Percentiles rank a stretch among this genome's conserved stretches.
Conservation (phyloP, 1,140 invertebrate genomes). For the Lordiphosa clarofinis region DNA sequence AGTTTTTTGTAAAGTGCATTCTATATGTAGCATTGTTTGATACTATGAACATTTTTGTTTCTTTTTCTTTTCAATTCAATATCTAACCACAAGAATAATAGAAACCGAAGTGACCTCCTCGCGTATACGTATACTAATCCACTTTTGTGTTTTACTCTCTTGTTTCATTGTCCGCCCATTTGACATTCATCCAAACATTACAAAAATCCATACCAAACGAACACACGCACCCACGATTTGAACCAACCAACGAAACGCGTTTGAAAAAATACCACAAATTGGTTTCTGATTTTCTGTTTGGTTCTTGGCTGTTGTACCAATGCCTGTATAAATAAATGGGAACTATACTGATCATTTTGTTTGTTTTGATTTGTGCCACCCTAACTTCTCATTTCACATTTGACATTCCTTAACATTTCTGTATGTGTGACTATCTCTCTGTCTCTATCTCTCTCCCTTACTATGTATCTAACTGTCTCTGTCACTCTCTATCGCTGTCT, state of each 20-base stretch:
- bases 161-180: slow-evolving; percentile 63
- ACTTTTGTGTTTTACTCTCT: slow-evolving; percentile 69
- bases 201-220: slow-evolving; percentile 10
- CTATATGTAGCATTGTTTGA: slow-evolving; percentile 15
- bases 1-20: slow-evolving; percentile 10
- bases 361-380: slow-evolving; percentile 27
- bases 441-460: slow-evolving; percentile 62
- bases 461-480: slow-evolving; percentile 41
- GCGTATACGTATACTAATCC: slow-evolving; percentile 63
- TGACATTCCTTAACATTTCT: slow-evolving; percentile 63
- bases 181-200: slow-evolving; percentile 35
- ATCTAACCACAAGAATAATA: slow-evolving; percentile 38
- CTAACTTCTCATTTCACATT: slow-evolving; percentile 27
- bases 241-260: slow-evolving; percentile 51
- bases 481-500: slow-evolving; percentile 63
- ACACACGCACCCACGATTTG: not conserved
- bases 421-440: slow-evolving; percentile 72
- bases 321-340: slow-evolving; percentile 36
- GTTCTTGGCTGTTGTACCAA: slow-evolving; percentile 37
- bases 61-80: slow-evolving; percentile 34
- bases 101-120: slow-evolving; percentile 36
- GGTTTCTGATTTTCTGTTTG: slow-evolving; percentile 32
- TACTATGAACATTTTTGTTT: slow-evolving; percentile 11
- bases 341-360: slow-evolving; percentile 18
- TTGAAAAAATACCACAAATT: slow-evolving; percentile 57